These are phyloP conservation scores for Gymnothorax reevesii DNA, from an alignment of 2,797 vertebrate species.

Conservation along the genomic window DNA sequence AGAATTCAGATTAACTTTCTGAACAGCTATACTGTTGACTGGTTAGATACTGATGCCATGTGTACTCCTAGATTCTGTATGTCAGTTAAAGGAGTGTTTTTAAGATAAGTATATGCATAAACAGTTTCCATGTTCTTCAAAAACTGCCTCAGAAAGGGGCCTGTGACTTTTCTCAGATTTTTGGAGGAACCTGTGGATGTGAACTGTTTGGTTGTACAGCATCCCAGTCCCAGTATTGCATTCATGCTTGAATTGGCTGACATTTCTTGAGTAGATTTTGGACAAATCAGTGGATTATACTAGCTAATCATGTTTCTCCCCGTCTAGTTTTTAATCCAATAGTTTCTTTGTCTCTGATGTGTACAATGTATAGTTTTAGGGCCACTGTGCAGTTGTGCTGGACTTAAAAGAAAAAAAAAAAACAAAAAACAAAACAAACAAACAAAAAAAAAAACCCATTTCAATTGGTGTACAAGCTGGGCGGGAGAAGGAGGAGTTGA, in stretches of 20 bases:
- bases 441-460: constrained; percentile 75
- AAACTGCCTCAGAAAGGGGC: constrained; percentile 62
- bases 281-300: constrained; percentile 73
- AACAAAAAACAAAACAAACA: constrained; percentile 37
- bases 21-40: constrained; percentile 42
- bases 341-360: constrained; percentile 65
- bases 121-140: constrained; percentile 27
- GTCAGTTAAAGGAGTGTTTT: constrained; percentile 56
- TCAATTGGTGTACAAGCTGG: constrained; percentile 68
- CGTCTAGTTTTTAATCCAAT: constrained; percentile 58
- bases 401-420: constrained; percentile 46
- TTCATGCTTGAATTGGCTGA: constrained; percentile 77
- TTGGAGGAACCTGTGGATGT: constrained; percentile 66
- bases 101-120: constrained; percentile 22
- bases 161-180: constrained; percentile 64
- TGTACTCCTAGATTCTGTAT: constrained; percentile 60
- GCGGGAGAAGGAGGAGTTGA: constrained; percentile 61
- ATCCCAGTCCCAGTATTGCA: constrained; percentile 76
- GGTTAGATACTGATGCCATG: constrained; percentile 64
- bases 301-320: constrained; percentile 73
- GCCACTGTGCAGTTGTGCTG: constrained; percentile 68
- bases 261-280: constrained; percentile 70
- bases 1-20: not conserved
- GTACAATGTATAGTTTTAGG: constrained; percentile 81
- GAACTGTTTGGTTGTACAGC: constrained; percentile 71